These are phyloP conservation scores for Subanguina moxae DNA, from an alignment of 1,140 invertebrate genomes.

Conservation along the genomic window DNA sequence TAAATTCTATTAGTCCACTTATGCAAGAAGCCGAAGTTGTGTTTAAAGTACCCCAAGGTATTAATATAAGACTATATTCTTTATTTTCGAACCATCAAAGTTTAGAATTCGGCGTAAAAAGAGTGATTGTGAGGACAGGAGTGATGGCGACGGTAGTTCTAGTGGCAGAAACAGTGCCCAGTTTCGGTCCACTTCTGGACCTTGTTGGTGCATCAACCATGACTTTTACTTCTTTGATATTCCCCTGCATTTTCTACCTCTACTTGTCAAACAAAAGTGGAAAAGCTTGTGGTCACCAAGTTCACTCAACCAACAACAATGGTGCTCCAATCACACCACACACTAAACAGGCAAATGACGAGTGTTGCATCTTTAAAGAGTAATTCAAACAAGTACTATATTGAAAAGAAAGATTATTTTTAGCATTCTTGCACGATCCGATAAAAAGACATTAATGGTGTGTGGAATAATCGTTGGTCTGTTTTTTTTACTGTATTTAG, in stretches of 20 bases:
- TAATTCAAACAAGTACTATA: too few relatives aligned
- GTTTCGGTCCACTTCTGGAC: slow-evolving; percentile 82
- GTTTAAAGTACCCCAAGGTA: slow-evolving; percentile 51
- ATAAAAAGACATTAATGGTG: too few relatives aligned
- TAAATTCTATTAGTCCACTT: too few relatives aligned
- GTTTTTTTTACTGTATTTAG: too few relatives aligned
- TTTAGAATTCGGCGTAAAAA: slow-evolving; percentile 73
- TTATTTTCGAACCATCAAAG: background rate
- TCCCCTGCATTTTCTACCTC: slow-evolving; percentile 78
- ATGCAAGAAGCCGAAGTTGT: slow-evolving; percentile 58
- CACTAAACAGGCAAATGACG: too few relatives aligned
- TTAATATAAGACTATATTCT: background rate
- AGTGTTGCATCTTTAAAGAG: too few relatives aligned
- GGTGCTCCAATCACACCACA: too few relatives aligned
- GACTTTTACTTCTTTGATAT: slow-evolving; percentile 75
- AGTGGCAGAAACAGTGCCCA: slow-evolving; percentile 75
- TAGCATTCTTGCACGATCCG: too few relatives aligned
- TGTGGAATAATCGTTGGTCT: too few relatives aligned
- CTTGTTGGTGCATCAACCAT: slow-evolving; percentile 78
- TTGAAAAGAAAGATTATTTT: too few relatives aligned
- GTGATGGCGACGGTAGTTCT: slow-evolving; percentile 72
- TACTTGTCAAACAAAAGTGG: slow-evolving; percentile 61
- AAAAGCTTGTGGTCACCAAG: slow-evolving; percentile 14
- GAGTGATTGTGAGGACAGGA: slow-evolving; percentile 71
- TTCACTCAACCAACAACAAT: too few relatives aligned